Base-by-base conservation (phyloP, 2,797 vertebrate species). In the Epinephelus malabaricus region DNA sequence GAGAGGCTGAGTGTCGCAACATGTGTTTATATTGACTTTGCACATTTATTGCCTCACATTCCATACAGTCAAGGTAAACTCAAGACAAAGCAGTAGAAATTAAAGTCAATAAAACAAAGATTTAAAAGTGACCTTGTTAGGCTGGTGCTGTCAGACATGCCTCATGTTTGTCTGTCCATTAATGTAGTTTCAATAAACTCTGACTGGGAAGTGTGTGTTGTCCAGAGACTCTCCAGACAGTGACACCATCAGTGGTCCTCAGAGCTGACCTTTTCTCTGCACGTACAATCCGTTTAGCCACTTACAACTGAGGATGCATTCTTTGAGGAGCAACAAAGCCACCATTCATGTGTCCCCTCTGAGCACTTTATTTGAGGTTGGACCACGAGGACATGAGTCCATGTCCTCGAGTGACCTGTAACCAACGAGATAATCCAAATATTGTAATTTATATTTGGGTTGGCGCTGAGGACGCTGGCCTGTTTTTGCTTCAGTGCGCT, bases 251-350 rank as follows among this genome's bases (percentile, higher is more conserved):
- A 43, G 15, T 40, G 46, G 27, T 79, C 45, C 25, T 27, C 23
- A 19, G 34, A 51, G 7, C 12, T 69, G 61, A 74, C 59, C 30
- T 70, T 73, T 75, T 19, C 63, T 56, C 34, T 62, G 25, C 54
- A 80, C 74, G 79, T 80, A 72, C 55, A 87, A 86, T 86, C 70
- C 50, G 79, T 84, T 86, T 55, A 71, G 75, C 46, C 72, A 75
- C 72, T 83, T 69, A 65, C 45, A 74, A 87, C 71, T 84, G 73
- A 82, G 45, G 78, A 89, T 78, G 73, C 74, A 83, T 82, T 91
- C 73, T 89, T 68, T 69, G 47, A 23, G 15, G 38, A 69, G 47
- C 69, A 91, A 93, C 88, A 93, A 88, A 92, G 90, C 73, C 58
- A 7, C 69, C 70, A 86, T 92, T 92, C 83, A 92, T 82, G 46